A percentile compares a stretch with the other conserved stretches of the same genome.
These are phyloP conservation scores for Temnopleurus reevesii DNA, from an alignment of 53 echinoderm and acorn worm species.

Conservation along the genomic window DNA sequence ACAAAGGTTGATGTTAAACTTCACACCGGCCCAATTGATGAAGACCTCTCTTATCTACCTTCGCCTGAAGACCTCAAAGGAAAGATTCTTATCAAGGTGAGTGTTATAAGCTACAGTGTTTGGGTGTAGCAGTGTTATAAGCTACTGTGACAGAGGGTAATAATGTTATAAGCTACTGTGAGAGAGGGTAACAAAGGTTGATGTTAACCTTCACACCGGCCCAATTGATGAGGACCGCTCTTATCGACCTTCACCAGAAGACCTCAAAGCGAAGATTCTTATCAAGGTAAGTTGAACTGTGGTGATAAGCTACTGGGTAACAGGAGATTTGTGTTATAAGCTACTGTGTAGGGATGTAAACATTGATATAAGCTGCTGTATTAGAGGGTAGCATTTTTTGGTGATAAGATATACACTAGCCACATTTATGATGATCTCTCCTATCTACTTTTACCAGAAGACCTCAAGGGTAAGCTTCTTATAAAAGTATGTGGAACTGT, in stretches of 20 bases:
- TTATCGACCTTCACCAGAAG: conserved; percentile 72
- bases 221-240: background rate
- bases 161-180: background rate
- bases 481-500: no score
- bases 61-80: conserved; percentile 83
- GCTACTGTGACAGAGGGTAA: background rate
- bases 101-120: no score
- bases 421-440: no score
- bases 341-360: background rate
- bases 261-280: conserved; percentile 79
- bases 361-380: no score
- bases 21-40: background rate
- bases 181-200: background rate
- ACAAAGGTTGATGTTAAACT: background rate
- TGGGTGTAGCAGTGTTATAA: background rate
- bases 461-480: no score
- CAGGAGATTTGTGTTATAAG: background rate
- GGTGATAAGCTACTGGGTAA: no score
- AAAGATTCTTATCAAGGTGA: conserved; percentile 87
- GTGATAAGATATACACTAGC: no score
- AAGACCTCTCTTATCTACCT: conserved; percentile 25
- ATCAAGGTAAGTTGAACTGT: conserved; percentile 89
- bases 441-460: no score
- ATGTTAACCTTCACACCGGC: no score
- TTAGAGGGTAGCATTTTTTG: no score